Evolutionary conservation across 2,888 invertebrate species (phyloP), one percentile per base, ranked within the genome.

Genomic region (Tiliacea aurago): DNA sequence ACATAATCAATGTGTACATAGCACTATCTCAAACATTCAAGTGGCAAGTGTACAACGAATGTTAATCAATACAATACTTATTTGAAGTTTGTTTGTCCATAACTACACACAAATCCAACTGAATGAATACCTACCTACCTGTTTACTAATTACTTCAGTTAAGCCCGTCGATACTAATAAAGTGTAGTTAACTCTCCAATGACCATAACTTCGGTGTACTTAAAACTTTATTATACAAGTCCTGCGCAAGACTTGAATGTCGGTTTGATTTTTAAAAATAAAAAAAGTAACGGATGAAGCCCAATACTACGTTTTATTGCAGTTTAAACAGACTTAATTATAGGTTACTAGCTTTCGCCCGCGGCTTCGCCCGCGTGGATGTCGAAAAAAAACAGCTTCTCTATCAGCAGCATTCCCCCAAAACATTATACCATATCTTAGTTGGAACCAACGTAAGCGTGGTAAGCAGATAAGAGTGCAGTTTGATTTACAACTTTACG

Each of bases 241-340:
- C 11, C 28, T 47, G 28, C n/a, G 55, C 55, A 76, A 55, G 1
- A 64, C 18, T 75, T 33, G 28, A 41, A 41, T 41, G 47, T 41
- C 20, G 11, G 33, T 18, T 67, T 68, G 69, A 53, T 59, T 45
- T 53, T 74, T 76, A 43, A 67, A 66, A 58, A 56, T 23, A n/a
- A 76, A 66, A 66, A 43, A 66, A 73, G 51, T 20, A 49, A 7
- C 28, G 49, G 43, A 33, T 43, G 7, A 49, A 58, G 33, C 9
- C 0, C 1, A 23, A 37, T 23, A 76, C 45, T 51, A 9, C 18
- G 18, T 10, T 55, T 51, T 51, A 51, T 68, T 59, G 18, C 28
- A 68, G 58, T 28, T 9, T 13, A 51, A 18, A 49, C 13, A 11
- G 9, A 43, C 6, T 23, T 33, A 58, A 66, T 41, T 23, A 41